Base-by-base conservation (phyloP, 1,140 invertebrate genomes). In the Lanistes nyassanus region DNA sequence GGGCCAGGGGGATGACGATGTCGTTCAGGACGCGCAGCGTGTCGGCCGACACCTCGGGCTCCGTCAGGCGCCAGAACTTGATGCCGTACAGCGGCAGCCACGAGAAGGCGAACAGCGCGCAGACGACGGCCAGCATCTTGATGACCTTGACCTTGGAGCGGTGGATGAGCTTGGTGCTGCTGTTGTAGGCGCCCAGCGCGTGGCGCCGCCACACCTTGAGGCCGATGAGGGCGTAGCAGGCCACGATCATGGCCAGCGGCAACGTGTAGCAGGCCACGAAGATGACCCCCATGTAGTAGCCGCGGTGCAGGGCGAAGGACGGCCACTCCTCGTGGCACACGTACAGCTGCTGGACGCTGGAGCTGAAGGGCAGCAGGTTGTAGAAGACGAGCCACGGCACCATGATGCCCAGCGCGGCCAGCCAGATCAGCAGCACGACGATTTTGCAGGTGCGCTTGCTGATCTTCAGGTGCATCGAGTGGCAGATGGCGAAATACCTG, bases 401-500 rank as follows among this genome's bases (percentile, higher is more conserved):
- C 65, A 96, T 96, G 34, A 95, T 93, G n/a, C 93, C 92, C 66
- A 95, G 88, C 0, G 96, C 95, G 75, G 96, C 93, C 78, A 95
- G 91, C 97, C 97, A 98, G 83, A 98, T 97, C 83, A 96, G 88
- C 29, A 94, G 89, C 79, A 98, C 97, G 91, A 97, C 95, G 84
- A 95, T 90, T 29, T 95, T 91, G 0, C 95, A 95, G 29, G 94
- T 92, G 56, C 93, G 91, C 78, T 95, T 95, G 34, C 95, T 96
- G 87, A 98, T 96, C 89, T 97, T 96, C 79, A 94, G 94, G 86
- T 95, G 95, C 80, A 98, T 88, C 1, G 96, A 95, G 93, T 95
- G 97, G 94, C 96, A 98, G 78, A 98, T 98, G 47, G 96, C 96
- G 77, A 97, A 91, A 87, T 97, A 98, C 90, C 96, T 98, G 93